Conservation (phyloP, 2,113 vertebrate species). For the Neolamprologus hecqui region DNA sequence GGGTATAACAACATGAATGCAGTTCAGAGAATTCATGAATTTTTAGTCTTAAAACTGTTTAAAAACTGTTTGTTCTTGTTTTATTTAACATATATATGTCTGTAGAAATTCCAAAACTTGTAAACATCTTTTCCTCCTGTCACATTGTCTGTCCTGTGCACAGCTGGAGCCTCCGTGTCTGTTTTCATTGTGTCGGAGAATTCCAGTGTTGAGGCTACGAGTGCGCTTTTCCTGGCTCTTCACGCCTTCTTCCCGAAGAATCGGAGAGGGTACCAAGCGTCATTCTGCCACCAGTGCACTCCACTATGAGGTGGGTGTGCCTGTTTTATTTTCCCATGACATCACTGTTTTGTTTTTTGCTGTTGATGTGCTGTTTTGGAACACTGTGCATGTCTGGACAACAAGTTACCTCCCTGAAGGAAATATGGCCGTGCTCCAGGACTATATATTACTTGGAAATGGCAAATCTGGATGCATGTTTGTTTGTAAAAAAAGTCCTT, state of each 20-base stretch:
- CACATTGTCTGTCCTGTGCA: neutral
- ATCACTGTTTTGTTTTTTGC: constrained; percentile 17
- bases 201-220: neutral
- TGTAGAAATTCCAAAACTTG: neutral
- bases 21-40: neutral
- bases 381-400: neutral
- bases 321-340: constrained; percentile 30
- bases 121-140: neutral
- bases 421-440: neutral
- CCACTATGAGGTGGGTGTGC: constrained; percentile 1
- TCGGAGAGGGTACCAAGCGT: neutral
- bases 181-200: neutral
- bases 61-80: neutral
- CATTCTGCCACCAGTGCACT: neutral
- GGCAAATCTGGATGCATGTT: neutral
- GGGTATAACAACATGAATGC: neutral
- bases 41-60: neutral
- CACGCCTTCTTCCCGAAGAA: neutral
- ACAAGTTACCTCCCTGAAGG: constrained; percentile 14
- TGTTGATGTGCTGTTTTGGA: neutral
- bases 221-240: neutral
- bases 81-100: neutral
- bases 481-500: neutral
- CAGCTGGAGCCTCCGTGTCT: neutral
- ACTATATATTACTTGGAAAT: neutral